A percentile compares a stretch with the other conserved stretches of the same genome.
phyloP scores from a whole-genome alignment of 2,113 vertebrate species.

The Tenrec ecaudatus region DNA sequence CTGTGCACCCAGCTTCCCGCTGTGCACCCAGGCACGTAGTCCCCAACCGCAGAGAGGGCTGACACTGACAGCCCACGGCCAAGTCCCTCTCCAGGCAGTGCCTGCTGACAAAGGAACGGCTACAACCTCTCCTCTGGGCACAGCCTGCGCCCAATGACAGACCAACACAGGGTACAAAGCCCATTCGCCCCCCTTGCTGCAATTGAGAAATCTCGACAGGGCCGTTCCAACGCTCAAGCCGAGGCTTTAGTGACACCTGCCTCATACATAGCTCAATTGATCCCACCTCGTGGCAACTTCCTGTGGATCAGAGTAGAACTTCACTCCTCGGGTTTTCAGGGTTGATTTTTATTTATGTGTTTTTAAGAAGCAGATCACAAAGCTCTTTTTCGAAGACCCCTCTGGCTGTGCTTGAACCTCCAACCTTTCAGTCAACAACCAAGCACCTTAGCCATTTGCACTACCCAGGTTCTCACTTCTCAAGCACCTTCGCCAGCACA shows the following conservation, averaged over 20 bases:
- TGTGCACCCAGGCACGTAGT: not conserved
- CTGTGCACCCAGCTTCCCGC: not conserved
- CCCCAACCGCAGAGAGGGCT: not conserved
- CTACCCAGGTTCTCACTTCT: not conserved
- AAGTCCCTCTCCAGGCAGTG: not conserved
- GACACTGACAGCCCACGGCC: not conserved
- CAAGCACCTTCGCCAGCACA: not conserved
- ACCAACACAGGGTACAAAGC: fast-evolving
- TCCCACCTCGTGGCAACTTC: not conserved
- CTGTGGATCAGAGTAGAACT: not conserved
- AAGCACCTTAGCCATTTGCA: not conserved
- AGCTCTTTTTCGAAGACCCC: not conserved
- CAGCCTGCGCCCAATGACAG: not conserved
- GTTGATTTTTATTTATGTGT: not conserved
- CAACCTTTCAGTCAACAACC: not conserved
- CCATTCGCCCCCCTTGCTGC: not conserved
- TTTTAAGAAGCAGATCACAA: not conserved
- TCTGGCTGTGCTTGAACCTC: not conserved
- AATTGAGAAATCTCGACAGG: not conserved
- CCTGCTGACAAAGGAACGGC: not conserved
- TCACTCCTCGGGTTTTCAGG: not conserved
- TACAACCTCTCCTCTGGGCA: not conserved
- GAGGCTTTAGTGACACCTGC: not conserved
- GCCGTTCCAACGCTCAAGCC: not conserved
- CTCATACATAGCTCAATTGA: not conserved